phyloP scores from a whole-genome alignment of 2,888 invertebrate genomes.

The Spilarctia lutea region DNA sequence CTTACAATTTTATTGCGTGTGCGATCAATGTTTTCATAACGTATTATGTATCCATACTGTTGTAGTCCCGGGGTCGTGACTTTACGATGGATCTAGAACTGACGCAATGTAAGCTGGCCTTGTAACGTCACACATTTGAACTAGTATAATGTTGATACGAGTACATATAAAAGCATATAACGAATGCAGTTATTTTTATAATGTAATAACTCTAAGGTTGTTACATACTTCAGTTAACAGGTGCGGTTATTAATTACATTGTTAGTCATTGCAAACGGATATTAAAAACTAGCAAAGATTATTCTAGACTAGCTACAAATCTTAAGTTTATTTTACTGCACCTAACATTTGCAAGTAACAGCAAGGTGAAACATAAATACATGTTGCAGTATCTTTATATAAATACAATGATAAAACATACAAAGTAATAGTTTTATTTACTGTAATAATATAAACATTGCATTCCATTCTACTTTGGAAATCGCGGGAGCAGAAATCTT shows the following conservation, averaged over 20 bases:
- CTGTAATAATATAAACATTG: neutral
- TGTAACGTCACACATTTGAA: slow-evolving; percentile 5
- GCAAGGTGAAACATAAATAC: neutral
- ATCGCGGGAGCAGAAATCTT: neutral
- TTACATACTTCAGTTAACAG: neutral
- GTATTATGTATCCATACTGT: neutral
- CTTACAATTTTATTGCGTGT: neutral
- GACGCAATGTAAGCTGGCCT: slow-evolving; percentile 3
- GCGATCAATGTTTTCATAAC: neutral
- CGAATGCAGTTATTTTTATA: neutral
- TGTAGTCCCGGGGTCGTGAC: slow-evolving; percentile 7
- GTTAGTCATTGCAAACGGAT: neutral
- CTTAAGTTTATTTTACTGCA: neutral
- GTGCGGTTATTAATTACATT: neutral
- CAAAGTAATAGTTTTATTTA: neutral
- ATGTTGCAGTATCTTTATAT: neutral
- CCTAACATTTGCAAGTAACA: neutral
- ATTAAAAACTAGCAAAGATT: neutral
- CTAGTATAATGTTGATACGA: neutral
- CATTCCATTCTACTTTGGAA: neutral
- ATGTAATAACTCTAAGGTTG: neutral
- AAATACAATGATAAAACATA: neutral
- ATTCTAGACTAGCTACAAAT: neutral
- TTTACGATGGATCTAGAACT: slow-evolving; percentile 6
- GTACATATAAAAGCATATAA: no score